A percentile compares a stretch with the other conserved stretches of the same genome.
phyloP scores from a whole-genome alignment of 1,140 invertebrate species.

The Drosophila mayri region DNA sequence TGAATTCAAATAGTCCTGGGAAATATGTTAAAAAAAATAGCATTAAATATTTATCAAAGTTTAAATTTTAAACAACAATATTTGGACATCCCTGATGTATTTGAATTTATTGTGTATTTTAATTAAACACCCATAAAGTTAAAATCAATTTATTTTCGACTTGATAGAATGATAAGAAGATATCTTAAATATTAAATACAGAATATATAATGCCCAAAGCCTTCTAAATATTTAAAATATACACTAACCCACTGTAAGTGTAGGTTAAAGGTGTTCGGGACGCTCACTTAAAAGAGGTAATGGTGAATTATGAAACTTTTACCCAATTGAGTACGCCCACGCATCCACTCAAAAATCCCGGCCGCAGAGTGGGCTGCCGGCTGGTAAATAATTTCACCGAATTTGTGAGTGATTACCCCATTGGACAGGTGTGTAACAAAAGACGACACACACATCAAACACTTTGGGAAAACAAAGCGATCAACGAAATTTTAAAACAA shows the following conservation, averaged over 20 bases:
- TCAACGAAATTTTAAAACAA: slow-evolving; percentile 55
- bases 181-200: too few species aligned
- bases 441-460: slow-evolving; percentile 22
- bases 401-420: slow-evolving; percentile 62
- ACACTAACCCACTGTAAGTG: background rate
- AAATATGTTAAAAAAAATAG: too few species aligned
- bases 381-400: slow-evolving; percentile 57
- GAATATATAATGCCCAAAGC: too few species aligned
- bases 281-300: background rate
- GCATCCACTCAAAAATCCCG: slow-evolving; percentile 17
- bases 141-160: too few species aligned
- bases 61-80: too few species aligned
- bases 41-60: too few species aligned
- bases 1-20: too few species aligned
- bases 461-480: slow-evolving; percentile 53
- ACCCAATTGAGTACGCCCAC: slow-evolving; percentile 41
- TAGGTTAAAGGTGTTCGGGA: slow-evolving; percentile 16
- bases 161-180: too few species aligned
- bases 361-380: background rate
- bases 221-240: too few species aligned
- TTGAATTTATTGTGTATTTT: too few species aligned
- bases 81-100: too few species aligned
- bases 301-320: slow-evolving; percentile 51
- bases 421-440: slow-evolving; percentile 50
- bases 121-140: too few species aligned